Conservation (phyloP, 2,113 vertebrate genomes). For the Toxotes chatareus region DNA sequence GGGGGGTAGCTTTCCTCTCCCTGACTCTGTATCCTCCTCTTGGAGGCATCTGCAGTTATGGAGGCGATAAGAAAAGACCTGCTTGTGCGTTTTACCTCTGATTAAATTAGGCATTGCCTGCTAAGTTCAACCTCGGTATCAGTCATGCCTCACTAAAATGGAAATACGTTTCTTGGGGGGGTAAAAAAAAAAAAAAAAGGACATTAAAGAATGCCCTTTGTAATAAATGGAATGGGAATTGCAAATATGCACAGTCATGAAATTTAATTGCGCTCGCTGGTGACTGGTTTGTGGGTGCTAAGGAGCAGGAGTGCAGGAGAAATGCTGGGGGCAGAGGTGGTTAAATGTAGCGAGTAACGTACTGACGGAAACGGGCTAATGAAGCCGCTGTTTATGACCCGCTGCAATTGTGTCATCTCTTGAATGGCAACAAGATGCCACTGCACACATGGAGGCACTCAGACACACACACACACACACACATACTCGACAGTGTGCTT, state of each 20-base stretch:
- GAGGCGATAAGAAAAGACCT: constrained; percentile 62
- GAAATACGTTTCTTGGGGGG: constrained; percentile 80
- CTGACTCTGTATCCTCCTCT: constrained; percentile 45
- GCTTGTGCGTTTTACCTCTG: constrained; percentile 84
- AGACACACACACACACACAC: not conserved
- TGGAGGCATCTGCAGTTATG: constrained; percentile 72
- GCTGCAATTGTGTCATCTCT: constrained; percentile 86
- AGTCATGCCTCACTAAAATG: constrained; percentile 88
- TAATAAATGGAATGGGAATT: constrained; percentile 89
- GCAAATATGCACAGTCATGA: constrained; percentile 91
- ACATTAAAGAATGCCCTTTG: constrained; percentile 90
- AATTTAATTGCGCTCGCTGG: constrained; percentile 90
- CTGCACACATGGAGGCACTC: not conserved
- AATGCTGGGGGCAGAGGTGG: constrained; percentile 83
- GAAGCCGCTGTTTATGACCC: constrained; percentile 91
- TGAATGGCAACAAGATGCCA: constrained; percentile 80
- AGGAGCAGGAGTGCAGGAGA: constrained; percentile 78
- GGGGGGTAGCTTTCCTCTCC: constrained; percentile 32
- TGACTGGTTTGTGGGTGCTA: constrained; percentile 85
- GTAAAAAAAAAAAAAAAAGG: constrained; percentile 29
- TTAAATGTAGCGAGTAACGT: constrained; percentile 90
- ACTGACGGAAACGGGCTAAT: constrained; percentile 89
- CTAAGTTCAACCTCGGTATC: constrained; percentile 86
- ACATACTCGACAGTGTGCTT: not conserved
- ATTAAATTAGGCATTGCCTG: constrained; percentile 90